Conservation (phyloP, 1,140 invertebrate species). For the Caerostris darwini region DNA sequence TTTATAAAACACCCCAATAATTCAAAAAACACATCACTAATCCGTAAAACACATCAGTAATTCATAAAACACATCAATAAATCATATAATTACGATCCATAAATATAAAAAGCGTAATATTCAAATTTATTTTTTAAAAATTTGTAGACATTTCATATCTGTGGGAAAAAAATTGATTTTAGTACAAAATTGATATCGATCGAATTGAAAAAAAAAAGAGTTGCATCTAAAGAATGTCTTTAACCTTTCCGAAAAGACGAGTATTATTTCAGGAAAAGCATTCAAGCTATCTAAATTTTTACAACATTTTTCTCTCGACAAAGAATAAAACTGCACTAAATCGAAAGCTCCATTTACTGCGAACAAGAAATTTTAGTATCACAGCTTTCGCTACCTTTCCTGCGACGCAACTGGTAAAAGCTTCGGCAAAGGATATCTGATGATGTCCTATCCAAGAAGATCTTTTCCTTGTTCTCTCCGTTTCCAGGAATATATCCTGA, state of each 20-base stretch:
- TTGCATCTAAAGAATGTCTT: neutral
- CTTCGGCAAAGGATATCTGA: neutral
- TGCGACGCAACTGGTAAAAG: slow-evolving; percentile 7
- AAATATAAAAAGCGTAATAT: too few relatives aligned
- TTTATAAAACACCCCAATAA: too few relatives aligned
- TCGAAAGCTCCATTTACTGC: slow-evolving; percentile 9
- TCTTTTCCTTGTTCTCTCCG: slow-evolving; percentile 29
- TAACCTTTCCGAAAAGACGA: neutral
- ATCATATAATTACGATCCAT: too few relatives aligned
- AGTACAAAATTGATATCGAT: too few relatives aligned
- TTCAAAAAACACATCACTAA: too few relatives aligned
- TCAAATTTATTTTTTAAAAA: too few relatives aligned
- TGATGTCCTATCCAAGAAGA: neutral
- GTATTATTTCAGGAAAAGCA: too few relatives aligned
- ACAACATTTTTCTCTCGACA: neutral
- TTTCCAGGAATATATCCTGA: slow-evolving; percentile 35
- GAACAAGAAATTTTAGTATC: neutral
- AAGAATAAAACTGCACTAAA: neutral
- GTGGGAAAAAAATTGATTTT: too few relatives aligned
- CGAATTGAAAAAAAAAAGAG: too few relatives aligned
- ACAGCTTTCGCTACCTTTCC: neutral
- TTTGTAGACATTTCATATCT: too few relatives aligned
- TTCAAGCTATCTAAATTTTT: neutral
- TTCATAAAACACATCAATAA: too few relatives aligned
- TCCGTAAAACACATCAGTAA: too few relatives aligned